Evolutionary conservation across 2,113 vertebrate genomes (phyloP).

Genomic region (Pheucticus melanocephalus): DNA sequence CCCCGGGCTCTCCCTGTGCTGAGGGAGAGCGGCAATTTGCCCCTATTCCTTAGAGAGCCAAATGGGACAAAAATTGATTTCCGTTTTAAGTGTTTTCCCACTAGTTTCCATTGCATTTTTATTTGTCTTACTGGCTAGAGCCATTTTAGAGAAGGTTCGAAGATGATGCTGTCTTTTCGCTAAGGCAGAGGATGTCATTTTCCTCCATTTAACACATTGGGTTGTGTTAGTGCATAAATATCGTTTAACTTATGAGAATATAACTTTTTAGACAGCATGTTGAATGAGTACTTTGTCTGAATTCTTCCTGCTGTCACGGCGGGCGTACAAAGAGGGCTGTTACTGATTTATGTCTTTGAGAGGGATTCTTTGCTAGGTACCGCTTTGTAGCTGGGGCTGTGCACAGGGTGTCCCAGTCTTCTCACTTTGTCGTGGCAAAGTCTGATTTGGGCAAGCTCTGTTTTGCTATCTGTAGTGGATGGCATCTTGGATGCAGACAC

Average conservation of each 20-base stretch:
- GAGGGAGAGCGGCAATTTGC: not conserved
- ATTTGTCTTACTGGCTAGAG: not conserved
- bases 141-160: not conserved
- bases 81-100: not conserved
- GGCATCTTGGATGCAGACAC: not conserved
- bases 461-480: not conserved
- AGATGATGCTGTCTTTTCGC: not conserved
- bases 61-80: not conserved
- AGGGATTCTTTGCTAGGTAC: not conserved
- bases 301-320: not conserved
- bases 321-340: not conserved
- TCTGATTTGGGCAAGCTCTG: not conserved
- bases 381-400: not conserved
- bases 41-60: not conserved
- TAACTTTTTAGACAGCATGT: not conserved
- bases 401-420: not conserved
- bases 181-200: not conserved
- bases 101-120: not conserved
- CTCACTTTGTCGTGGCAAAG: not conserved
- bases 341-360: not conserved
- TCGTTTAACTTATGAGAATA: not conserved
- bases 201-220: not conserved
- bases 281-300: not conserved
- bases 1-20: not conserved
- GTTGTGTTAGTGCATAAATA: not conserved